Evolutionary conservation across 2,888 invertebrate species (phyloP).

Genomic region (Monochamus alternatus): DNA sequence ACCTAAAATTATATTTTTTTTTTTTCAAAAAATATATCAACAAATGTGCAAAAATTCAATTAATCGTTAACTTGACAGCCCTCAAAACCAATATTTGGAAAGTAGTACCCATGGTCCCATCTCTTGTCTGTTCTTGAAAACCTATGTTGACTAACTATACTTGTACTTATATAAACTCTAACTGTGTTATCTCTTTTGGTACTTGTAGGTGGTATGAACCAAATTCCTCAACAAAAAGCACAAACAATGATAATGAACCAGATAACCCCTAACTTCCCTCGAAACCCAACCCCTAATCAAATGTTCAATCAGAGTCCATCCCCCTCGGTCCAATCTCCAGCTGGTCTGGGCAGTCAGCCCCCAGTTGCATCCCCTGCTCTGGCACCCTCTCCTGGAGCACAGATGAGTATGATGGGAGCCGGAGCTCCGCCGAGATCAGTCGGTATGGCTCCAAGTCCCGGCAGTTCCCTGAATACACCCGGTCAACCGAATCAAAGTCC

Average conservation of each 20-base stretch:
- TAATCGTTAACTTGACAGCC: no score
- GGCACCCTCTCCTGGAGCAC: constrained; percentile 80
- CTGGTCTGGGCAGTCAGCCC: constrained; percentile 69
- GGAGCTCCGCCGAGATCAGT: constrained; percentile 75
- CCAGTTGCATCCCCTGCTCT: constrained; percentile 79
- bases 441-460: constrained; percentile 85
- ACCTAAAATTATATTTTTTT: no score
- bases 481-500: constrained; percentile 70
- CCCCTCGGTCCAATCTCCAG: constrained; percentile 83
- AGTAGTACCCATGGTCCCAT: no score
- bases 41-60: no score
- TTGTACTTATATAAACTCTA: no score
- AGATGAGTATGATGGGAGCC: constrained; percentile 75
- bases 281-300: constrained; percentile 82
- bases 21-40: no score
- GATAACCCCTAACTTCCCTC: constrained; percentile 64
- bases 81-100: no score
- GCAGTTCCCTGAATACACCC: constrained; percentile 88
- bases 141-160: no score
- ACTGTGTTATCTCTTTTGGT: no score
- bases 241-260: constrained; percentile 51
- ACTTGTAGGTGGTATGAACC: constrained; percentile 63
- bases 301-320: constrained; percentile 87
- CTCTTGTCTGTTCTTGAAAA: no score
- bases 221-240: constrained; percentile 58